phyloP scores from a whole-genome alignment of 2,888 invertebrate genomes.

The Synergus laeviventris region DNA sequence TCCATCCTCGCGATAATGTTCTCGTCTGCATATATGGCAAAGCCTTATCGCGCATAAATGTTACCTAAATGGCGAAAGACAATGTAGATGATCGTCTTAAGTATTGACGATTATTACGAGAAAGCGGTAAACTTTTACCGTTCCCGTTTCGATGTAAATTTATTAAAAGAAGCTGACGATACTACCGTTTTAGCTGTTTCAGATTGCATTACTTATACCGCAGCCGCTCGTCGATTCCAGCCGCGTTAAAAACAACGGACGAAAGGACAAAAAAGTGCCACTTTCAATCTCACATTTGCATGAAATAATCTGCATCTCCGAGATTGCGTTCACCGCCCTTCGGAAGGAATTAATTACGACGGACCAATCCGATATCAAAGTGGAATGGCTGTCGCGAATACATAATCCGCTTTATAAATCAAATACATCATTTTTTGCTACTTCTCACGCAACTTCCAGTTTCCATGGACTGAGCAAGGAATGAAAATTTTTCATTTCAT shows the following conservation, averaged over 20 bases:
- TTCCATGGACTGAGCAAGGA: neutral
- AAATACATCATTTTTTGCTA: constrained; percentile 12
- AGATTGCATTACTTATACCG: constrained; percentile 30
- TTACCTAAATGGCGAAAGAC: too few species aligned
- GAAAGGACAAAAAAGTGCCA: constrained; percentile 52
- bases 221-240: neutral
- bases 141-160: constrained; percentile 66
- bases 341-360: constrained; percentile 53
- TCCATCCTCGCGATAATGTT: neutral
- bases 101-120: too few species aligned
- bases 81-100: too few species aligned
- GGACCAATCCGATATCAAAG: constrained; percentile 9
- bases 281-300: constrained; percentile 65
- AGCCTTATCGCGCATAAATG: neutral
- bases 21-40: constrained; percentile 1
- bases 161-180: constrained; percentile 61
- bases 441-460: constrained; percentile 22
- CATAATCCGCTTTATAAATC: constrained; percentile 33
- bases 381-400: constrained; percentile 22
- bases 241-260: neutral
- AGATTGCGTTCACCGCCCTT: constrained; percentile 24
- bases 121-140: too few species aligned
- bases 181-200: constrained; percentile 43
- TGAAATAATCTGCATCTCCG: constrained; percentile 60
- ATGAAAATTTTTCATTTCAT: neutral